Evolutionary conservation across 2,888 invertebrate genomes (phyloP), one percentile per base, ranked within the genome.

Genomic region (Thymelicus sylvestris): DNA sequence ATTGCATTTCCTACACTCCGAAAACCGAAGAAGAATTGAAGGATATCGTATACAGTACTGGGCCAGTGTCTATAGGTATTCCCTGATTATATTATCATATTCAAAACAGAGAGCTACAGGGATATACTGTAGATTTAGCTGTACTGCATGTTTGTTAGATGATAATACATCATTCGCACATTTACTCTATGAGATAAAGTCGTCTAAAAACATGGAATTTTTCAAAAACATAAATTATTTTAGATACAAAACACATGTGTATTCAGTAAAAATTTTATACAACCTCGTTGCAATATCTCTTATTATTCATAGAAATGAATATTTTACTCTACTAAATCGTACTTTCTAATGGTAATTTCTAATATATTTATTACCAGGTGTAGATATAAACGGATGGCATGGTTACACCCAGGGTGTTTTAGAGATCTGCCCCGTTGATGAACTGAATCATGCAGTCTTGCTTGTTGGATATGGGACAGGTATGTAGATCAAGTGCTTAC

Each of bases 391-490:
- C 0, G 5, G 7, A 5, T 19, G 68, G 13, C 12, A n/a, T 0
- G 0, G 19, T 0, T 74, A 77, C 13, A 6, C 10, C 1, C 8
- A 31, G 1, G 75, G 75, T 5, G 59, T 77, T 8, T 0, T 73
- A 19, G 6, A 41, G 0, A 7, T 60, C 12, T 65, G 68, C 10
- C 7, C 48, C 8, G 15, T 8, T 2, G 7, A 38, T 0, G 0
- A 0, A 7, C 2, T 68, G 0, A 48, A 79, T 66, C 82, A 82
- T 66, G 81, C 74, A 0, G 77, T 82, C 0, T 68, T 82, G 0
- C 64, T 83, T 0, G 81, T 83, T 6, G 82, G 82, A 15, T 81
- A 80, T 70, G 81, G 81, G 55, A 61, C 24, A 59, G 75, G 80
- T 79, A 73, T 0, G 55, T 38, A 19, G 31, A 31, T 31, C 31